Evolutionary conservation across 1,140 invertebrate genomes (phyloP).

Genomic region (Drosophila funebris): DNA sequence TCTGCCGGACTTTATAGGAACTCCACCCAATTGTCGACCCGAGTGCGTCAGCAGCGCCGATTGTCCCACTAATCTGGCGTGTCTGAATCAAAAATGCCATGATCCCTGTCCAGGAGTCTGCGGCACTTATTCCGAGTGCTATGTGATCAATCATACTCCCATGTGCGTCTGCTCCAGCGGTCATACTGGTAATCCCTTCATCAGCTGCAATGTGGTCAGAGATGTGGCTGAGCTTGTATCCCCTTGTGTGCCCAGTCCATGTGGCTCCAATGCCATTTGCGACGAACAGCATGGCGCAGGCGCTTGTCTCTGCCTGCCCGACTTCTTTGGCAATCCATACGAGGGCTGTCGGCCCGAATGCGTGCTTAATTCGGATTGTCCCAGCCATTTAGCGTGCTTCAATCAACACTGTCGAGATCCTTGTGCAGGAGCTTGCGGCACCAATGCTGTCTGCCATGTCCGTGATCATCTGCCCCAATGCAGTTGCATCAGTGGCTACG

Average conservation of each 20-base stretch:
- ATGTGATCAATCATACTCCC: constrained; percentile 87
- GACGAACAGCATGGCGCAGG: constrained; percentile 87
- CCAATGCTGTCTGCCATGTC: constrained; percentile 89
- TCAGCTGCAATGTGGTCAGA: constrained; percentile 85
- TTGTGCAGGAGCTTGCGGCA: constrained; percentile 90
- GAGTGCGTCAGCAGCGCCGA: constrained; percentile 86
- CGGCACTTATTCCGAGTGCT: constrained; percentile 87
- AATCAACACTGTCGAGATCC: constrained; percentile 91
- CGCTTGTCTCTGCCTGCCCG: constrained; percentile 88
- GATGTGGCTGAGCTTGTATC: constrained; percentile 78
- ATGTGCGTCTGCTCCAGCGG: constrained; percentile 88
- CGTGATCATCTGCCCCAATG: constrained; percentile 90
- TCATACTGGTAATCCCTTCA: constrained; percentile 88
- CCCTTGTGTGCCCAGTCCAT: constrained; percentile 86
- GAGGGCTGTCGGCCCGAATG: constrained; percentile 90
- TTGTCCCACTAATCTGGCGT: constrained; percentile 85
- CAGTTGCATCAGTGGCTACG: constrained; percentile 87
- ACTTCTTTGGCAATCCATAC: constrained; percentile 90
- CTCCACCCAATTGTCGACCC: constrained; percentile 86
- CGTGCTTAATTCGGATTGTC: constrained; percentile 89
- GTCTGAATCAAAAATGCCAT: constrained; percentile 86
- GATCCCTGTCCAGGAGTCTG: constrained; percentile 86
- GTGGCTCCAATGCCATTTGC: constrained; percentile 87
- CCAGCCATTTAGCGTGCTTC: constrained; percentile 88
- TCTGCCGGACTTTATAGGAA: constrained; percentile 86